Conservation (phyloP, 2,113 vertebrate species). For the Gallinago jamesoni region DNA sequence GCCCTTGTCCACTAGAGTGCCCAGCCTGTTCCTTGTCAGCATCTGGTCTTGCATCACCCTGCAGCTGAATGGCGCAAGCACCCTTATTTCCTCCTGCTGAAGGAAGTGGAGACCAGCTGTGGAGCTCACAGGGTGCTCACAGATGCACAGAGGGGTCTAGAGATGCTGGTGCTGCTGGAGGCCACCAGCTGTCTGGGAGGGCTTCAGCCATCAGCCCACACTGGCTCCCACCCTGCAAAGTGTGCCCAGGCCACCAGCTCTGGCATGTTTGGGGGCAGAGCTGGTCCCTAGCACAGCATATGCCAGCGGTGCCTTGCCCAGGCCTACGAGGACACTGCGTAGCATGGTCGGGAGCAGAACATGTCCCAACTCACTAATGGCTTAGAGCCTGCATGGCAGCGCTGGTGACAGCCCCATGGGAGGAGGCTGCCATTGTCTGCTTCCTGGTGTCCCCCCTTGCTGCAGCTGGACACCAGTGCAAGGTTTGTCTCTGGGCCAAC, state of each 20-base stretch:
- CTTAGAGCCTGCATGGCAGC: background rate
- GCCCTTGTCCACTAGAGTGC: background rate
- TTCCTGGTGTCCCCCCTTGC: accelerated
- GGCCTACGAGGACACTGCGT: background rate
- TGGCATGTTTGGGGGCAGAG: background rate
- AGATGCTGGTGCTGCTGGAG: background rate
- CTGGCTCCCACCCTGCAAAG: background rate
- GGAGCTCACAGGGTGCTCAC: background rate
- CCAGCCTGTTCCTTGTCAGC: background rate
- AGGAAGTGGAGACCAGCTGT: background rate
- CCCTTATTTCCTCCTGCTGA: background rate
- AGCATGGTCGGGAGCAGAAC: background rate
- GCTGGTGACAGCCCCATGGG: background rate
- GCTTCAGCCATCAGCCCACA: background rate
- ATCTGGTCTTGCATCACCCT: conserved; percentile 34
- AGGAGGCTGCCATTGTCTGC: background rate
- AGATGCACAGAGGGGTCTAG: background rate
- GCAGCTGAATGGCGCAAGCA: background rate
- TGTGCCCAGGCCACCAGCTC: background rate
- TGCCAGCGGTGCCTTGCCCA: background rate
- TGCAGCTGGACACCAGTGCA: background rate
- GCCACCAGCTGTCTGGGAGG: background rate
- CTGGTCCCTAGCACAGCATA: accelerated
- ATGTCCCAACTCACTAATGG: background rate
- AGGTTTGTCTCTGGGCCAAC: background rate